A percentile compares a stretch with the other conserved stretches of the same genome.
Conservation (phyloP, 2,888 invertebrate genomes). For the Parelbella ahira region DNA sequence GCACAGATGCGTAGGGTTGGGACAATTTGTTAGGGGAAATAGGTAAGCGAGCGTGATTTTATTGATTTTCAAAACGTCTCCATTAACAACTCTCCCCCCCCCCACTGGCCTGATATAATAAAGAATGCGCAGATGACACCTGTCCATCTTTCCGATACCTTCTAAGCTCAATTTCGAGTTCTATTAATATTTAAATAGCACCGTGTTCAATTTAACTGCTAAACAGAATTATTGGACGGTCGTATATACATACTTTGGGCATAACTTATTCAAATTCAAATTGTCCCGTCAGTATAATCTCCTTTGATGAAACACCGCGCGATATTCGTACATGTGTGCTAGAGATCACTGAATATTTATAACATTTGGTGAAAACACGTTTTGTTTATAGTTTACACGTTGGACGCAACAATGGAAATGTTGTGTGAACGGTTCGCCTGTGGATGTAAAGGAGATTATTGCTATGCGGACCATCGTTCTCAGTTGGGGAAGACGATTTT, state of each 20-base stretch:
- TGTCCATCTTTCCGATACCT: constrained; percentile 1
- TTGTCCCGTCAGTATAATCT: constrained; percentile 43
- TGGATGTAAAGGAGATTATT: too few species aligned
- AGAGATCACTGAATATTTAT: constrained; percentile 60
- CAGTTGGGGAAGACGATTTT: too few species aligned
- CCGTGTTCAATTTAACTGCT: constrained; percentile 13
- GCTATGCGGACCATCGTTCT: too few species aligned
- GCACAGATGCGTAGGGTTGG: constrained; percentile 61
- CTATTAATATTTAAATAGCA: constrained; percentile 18
- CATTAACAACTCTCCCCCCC: constrained; percentile 11
- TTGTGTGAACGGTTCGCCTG: too few species aligned
- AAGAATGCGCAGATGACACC: constrained; percentile 8
- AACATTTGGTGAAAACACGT: constrained; percentile 33
- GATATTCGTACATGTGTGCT: constrained; percentile 30
- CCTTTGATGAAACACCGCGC: constrained; percentile 45
- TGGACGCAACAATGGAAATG: constrained; percentile 2
- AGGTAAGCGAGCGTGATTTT: constrained; percentile 54
- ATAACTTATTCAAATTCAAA: constrained; percentile 51
- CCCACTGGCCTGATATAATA: constrained; percentile 18
- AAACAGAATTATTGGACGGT: constrained; percentile 23
- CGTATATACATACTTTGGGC: constrained; percentile 16
- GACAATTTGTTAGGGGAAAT: constrained; percentile 64
- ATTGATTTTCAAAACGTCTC: constrained; percentile 61
- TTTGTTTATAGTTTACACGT: constrained; percentile 13
- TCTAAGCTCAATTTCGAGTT: constrained; percentile 1